Base-by-base conservation (phyloP, 2,797 vertebrate species). In the Brachyrhaphis roseni region DNA sequence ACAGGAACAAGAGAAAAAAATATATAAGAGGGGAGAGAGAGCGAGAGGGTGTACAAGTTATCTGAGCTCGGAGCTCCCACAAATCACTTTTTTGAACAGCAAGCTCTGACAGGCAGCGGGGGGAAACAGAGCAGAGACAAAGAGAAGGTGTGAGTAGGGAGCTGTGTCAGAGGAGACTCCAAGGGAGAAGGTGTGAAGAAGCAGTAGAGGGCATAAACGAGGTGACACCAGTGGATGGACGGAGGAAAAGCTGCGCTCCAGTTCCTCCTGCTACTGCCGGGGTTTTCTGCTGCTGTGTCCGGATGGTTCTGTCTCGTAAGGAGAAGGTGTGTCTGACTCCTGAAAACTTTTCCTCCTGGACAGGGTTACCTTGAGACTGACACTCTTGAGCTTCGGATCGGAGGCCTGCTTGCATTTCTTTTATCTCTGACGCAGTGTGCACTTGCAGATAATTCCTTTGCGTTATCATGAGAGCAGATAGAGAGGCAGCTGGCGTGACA, bases 81-180 rank as follows among this genome's bases (percentile, higher is more conserved):
- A 95, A 94, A 95, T 96, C 92, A 95, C 89, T 95, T 93, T 53
- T 95, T 93, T 92, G 94, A 95, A 91, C 87, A 91, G 86, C 93
- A 93, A 91, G 93, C 93, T 95, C 91, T 94, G 91, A 94, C 94
- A 95, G 93, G 93, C 89, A 86, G 72, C 47, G 59, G 68, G 75
- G 87, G 81, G 81, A 87, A 82, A 84, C 83, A 85, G 79, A 84
- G 73, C 59, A 80, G 83, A 87, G 83, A 83, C 87, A 89, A 82
- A 90, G 75, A 81, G 3, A 82, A 90, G 88, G 87, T 83, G 87
- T 26, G 47, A 87, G 79, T 2, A 72, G 81, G 78, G 78, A 86
- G 79, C 79, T 46, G 83, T 85, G 86, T 89, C 75, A 90, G 79
- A 79, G 77, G 83, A 88, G 82, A 80, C 74, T 68, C n/a, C 34